Evolutionary conservation across 2,888 invertebrate species (phyloP), one percentile per base, ranked within the genome.

Genomic region (Monochamus alternatus): DNA sequence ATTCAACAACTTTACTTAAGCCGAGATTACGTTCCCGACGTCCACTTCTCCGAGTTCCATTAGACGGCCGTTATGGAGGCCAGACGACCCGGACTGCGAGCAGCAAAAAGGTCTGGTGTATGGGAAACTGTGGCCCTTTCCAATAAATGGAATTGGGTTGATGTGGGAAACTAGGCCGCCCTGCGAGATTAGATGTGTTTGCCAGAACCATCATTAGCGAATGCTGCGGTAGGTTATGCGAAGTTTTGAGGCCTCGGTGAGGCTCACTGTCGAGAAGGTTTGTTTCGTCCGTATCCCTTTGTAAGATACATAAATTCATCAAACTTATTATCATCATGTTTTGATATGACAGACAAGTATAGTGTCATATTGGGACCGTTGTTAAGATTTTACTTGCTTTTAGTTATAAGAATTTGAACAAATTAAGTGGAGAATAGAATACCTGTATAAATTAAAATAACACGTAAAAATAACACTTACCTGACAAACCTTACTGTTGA

Each of bases 1-100:
- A 67, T 55, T 38, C 55, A 58, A 67, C 58, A 55, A 67, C 67
- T 67, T 67, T 67, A 55, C 58, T 38, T 55, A 32, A 67, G 67
- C 31, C n/a, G 55, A 58, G 67, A 67, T 67, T 67, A 52, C 55
- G 67, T n/a, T 12, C 55, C 67, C 58, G 32, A 12, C 31, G 67
- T 67, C 67, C 67, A 58, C n/a, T 43, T 67, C 66, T 31, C 32
- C 12, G 55, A 55, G 22, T 67, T 67, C 67, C 22, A 51, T 67
- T 67, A 31, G 52, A 55, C 55, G 38, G 14, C 32, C 38, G 38
- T n/a, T 5, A 38, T 4, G 38, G 38, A 32, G 62, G 38, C 38
- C 9, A 31, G 62, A 22, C 12, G 30, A 9, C 32, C 31, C 31
- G 62, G 14, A 62, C 62, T 62, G 8, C 38, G n/a, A n/a, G n/a